Percentiles rank a stretch among this genome's conserved stretches.
phyloP scores from a whole-genome alignment of 2,888 invertebrate genomes.

The Glyphotaelius pellucidus region DNA sequence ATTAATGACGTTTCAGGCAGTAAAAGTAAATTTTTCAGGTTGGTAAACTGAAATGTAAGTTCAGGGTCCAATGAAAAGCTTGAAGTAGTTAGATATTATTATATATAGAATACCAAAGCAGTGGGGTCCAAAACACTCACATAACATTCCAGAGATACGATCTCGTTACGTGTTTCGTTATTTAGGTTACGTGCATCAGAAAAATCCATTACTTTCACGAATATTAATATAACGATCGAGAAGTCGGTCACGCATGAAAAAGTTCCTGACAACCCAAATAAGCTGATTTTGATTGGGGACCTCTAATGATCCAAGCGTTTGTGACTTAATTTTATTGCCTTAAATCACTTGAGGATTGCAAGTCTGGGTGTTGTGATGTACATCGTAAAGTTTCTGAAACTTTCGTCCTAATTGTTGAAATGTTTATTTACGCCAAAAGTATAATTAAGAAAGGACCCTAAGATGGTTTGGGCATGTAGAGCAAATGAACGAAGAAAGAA shows the following conservation, averaged over 20 bases:
- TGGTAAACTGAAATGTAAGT: background rate
- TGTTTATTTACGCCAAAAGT: too few relatives aligned
- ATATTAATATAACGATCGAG: background rate
- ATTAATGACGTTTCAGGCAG: background rate
- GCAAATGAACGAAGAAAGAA: too few relatives aligned
- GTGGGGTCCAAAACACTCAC: background rate
- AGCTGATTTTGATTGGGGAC: background rate
- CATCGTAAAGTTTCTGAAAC: too few relatives aligned
- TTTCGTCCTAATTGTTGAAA: too few relatives aligned
- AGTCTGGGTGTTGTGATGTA: too few relatives aligned
- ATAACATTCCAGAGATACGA: background rate
- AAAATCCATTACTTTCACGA: background rate
- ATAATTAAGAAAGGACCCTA: too few relatives aligned
- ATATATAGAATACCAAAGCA: background rate
- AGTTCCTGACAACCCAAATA: background rate
- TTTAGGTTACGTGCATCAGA: background rate
- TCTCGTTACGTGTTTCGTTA: background rate
- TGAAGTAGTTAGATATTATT: background rate
- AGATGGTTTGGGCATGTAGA: too few relatives aligned
- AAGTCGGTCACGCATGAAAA: background rate
- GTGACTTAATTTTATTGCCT: background rate
- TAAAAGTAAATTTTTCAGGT: background rate
- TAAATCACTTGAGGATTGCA: too few relatives aligned
- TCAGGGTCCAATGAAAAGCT: background rate
- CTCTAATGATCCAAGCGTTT: background rate